Base-by-base conservation (phyloP, 2,113 vertebrate species). In the Antigone vipio region DNA sequence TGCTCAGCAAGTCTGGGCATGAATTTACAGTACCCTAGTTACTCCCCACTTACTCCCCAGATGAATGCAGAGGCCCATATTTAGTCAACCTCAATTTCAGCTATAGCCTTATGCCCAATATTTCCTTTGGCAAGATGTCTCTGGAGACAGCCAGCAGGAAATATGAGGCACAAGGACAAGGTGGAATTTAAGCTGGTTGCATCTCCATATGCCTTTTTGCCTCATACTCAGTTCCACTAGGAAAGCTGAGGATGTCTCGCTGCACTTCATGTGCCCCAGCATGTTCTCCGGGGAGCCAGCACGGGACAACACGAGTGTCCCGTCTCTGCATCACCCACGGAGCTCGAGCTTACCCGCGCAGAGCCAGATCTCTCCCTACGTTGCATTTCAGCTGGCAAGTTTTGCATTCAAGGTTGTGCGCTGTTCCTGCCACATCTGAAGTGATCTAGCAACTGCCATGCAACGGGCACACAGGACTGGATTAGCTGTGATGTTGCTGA, bases 271-370 rank as follows among this genome's bases (percentile, higher is more conserved):
- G 44, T 34, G 15, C 27, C 29, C 58, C 29, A 49, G 53, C 4
- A 59, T 2, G 15, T 29, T 73, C 32, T 12, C 0, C 0, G 18
- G 15, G 21, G 12, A 79, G 44, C 42, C 3, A 1, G 53, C 40
- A 40, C 3, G 8, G 32, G n/a, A 21, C 40, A 60, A 23, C 16
- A n/a, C 0, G 4, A 0, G 0, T 49, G 3, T 35, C 32, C 27
- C 1, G 5, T n/a, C n/a, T 72, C 73, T 63, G 55, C 38, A 62
- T 44, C 45, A 62, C 29, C 45, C 52, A 44, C 1, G 2, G 32
- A 78, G 29, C 77, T 78, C 2, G 0, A 77, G 52, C n/a, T 78
- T n/a, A 74, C 11, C n/a, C 0, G 0, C 5, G n/a, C 47, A 84
- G 27, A 80, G 45, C 49, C 6, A 1, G 38, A 78, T 82, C 45